Evolutionary conservation across 2,888 invertebrate genomes (phyloP), one percentile per base, ranked within the genome.

Genomic region (Oscheius sp.): DNA sequence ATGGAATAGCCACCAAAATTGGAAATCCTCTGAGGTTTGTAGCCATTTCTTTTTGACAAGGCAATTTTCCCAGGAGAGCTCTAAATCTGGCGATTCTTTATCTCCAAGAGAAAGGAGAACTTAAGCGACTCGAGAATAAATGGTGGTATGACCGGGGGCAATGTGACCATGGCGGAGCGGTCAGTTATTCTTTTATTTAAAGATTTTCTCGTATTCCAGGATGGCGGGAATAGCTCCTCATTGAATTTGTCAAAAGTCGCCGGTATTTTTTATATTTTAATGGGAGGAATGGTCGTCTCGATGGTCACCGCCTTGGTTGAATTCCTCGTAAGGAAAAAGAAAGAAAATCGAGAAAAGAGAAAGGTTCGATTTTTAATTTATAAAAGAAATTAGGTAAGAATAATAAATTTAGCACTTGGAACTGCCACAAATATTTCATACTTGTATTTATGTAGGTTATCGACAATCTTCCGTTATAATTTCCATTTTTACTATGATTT

Each of bases 221-320:
- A 83, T 49, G 75, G 79, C 9, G 81, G 77, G n/a, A 76, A 77
- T 45, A 79, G 79, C 49, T 73, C 76, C 43, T 79, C 79, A 29
- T 64, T 99, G 88, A 95, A 96, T 35, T 91, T 99, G 79, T 95
- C 82, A 0, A 82, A 81, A 73, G 81, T 99, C 53, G 96, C 98
- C 18, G 98, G 99, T 52, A 94, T 98, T 88, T 99, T 99, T 91
- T 99, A 98, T 91, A 97, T 99, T 88, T 92, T 99, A 75, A 94
- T 97, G 85, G 95, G 94, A 43, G 98, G 98, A 43, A 92, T 99
- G 74, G 92, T 94, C 35, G 90, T 97, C 43, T 95, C 97, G 35
- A 92, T 98, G 87, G 92, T 93, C 7, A 95, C 96, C 52, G 96
- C 98, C 9, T 92, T 97, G 69, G 90, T 95, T 72, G 98, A 99